Percentiles rank a stretch among this genome's conserved stretches.
phyloP scores from a whole-genome alignment of 2,797 vertebrate species.

The Anguilla megastoma region DNA sequence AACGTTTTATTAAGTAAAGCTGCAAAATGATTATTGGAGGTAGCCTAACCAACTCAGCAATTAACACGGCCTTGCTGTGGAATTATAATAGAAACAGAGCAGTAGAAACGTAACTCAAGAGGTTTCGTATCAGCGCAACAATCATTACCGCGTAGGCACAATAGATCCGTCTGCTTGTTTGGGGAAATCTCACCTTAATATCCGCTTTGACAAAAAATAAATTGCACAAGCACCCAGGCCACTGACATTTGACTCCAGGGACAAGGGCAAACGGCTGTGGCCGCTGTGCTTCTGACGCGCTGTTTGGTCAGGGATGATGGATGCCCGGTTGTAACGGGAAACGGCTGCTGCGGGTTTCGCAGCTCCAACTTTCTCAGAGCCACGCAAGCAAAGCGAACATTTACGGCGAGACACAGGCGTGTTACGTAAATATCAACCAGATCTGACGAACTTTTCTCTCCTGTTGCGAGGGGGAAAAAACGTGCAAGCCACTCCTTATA shows the following conservation, averaged over 20 bases:
- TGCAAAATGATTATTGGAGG: not conserved
- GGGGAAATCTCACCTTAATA: constrained; percentile 63
- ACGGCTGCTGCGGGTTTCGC: constrained; percentile 45
- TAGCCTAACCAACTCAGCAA: not conserved
- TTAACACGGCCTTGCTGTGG: not conserved
- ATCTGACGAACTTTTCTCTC: not conserved
- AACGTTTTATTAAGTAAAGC: not conserved
- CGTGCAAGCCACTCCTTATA: not conserved
- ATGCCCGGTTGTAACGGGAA: constrained; percentile 60
- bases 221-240: constrained; percentile 68
- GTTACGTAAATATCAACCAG: not conserved
- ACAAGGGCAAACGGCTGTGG: constrained; percentile 61
- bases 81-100: not conserved
- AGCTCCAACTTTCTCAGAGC: constrained; percentile 24
- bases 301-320: constrained; percentile 60
- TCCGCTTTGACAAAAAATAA: constrained; percentile 69
- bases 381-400: constrained; percentile 15
- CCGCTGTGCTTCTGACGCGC: constrained; percentile 52
- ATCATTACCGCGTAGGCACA: constrained; percentile 54
- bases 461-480: not conserved
- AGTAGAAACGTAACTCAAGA: constrained; percentile 42
- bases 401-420: not conserved
- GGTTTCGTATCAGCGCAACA: constrained; percentile 55
- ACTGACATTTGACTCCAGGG: constrained; percentile 71
- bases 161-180: constrained; percentile 61